Conservation (phyloP, 2,113 vertebrate genomes). For the Pyrgilauda ruficollis region DNA sequence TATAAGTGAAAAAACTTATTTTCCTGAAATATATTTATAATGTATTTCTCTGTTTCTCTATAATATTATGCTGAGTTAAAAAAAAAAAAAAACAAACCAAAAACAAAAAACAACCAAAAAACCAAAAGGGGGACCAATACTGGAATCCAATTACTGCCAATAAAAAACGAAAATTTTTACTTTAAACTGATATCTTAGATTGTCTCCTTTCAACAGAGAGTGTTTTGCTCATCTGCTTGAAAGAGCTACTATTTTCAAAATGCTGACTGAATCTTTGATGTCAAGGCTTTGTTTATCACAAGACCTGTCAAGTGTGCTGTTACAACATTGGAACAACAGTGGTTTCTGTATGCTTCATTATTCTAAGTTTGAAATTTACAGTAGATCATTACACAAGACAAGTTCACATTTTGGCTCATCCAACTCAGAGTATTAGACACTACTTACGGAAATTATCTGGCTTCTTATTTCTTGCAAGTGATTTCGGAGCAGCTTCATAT, state of each 20-base stretch:
- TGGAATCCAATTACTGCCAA: not conserved
- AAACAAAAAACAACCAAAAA: not conserved
- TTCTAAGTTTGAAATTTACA: not conserved
- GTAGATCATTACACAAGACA: not conserved
- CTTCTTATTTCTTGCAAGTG: constrained; percentile 91
- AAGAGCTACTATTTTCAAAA: not conserved
- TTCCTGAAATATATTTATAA: not conserved
- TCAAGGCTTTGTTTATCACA: not conserved
- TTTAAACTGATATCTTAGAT: not conserved
- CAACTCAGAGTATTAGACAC: not conserved
- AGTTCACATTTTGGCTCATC: not conserved
- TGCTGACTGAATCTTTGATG: not conserved
- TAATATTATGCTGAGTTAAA: not conserved
- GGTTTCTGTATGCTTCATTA: not conserved
- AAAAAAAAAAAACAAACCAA: no score
- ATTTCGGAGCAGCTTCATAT: constrained; percentile 91
- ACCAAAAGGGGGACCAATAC: rapidly evolving
- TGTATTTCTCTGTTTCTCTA: not conserved
- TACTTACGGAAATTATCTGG: constrained; percentile 85
- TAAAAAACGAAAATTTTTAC: not conserved
- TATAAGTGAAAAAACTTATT: not conserved
- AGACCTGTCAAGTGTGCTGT: not conserved
- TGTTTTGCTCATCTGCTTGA: not conserved
- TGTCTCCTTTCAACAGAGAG: not conserved
- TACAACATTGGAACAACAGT: not conserved